These are phyloP conservation scores for Acanthurus lineatus DNA, from an alignment of 2,797 vertebrate species.

Conservation along the genomic window DNA sequence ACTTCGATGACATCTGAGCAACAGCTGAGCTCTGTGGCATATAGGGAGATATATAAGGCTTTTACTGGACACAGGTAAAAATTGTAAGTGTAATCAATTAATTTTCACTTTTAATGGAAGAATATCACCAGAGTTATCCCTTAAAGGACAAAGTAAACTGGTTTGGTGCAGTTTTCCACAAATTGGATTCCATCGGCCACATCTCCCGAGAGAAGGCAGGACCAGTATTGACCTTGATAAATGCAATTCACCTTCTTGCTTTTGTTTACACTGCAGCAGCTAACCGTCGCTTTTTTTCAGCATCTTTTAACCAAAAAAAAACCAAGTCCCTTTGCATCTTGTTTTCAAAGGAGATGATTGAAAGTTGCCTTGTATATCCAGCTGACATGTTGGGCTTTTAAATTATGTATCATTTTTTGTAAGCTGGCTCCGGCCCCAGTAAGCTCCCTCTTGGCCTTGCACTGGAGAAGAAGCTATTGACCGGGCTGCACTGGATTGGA, in stretches of 20 bases:
- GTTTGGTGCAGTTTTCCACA: conserved; percentile 32
- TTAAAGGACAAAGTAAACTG: conserved; percentile 39
- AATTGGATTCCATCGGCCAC: conserved; percentile 52
- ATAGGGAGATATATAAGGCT: not conserved
- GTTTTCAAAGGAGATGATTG: conserved; percentile 31
- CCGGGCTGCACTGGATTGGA: conserved; percentile 70
- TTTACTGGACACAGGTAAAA: not conserved
- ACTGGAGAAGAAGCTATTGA: conserved; percentile 68
- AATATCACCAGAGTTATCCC: conserved; percentile 12
- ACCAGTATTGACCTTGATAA: conserved; percentile 48
- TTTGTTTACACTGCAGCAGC: not conserved
- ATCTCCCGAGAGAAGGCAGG: conserved; percentile 32
- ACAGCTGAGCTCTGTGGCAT: not conserved
- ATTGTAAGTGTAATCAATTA: not conserved
- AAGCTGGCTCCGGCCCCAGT: conserved; percentile 40
- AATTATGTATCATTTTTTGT: conserved; percentile 36
- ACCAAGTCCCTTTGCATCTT: not conserved
- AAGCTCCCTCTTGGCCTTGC: conserved; percentile 60
- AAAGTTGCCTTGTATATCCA: conserved; percentile 6
- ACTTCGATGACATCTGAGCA: not conserved
- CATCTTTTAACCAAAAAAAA: not conserved
- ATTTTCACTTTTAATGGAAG: conserved; percentile 4
- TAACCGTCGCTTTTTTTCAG: not conserved
- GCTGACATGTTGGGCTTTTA: conserved; percentile 37
- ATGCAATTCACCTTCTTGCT: conserved; percentile 24